These are phyloP conservation scores for Ctenopoma kingsleyae DNA, from an alignment of 2,797 vertebrate genomes.

Conservation along the genomic window DNA sequence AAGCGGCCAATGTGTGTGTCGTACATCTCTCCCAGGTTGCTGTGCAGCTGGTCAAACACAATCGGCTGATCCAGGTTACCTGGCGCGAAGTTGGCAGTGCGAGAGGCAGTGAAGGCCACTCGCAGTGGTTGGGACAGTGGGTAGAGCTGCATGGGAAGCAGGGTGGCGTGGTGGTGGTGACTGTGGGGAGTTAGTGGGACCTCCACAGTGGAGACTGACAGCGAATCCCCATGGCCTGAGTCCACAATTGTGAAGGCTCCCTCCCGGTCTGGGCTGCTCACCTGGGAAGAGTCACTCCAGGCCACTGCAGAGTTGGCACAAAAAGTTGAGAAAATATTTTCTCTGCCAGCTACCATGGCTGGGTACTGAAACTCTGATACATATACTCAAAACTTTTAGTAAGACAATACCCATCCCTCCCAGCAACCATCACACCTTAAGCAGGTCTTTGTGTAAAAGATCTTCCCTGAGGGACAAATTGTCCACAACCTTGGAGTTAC, in stretches of 20 bases:
- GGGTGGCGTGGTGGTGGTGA: conserved; percentile 71
- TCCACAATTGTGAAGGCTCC: conserved; percentile 88
- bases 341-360: background rate
- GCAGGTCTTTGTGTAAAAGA: background rate
- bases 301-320: conserved; percentile 73
- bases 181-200: conserved; percentile 87
- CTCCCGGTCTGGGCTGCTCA: conserved; percentile 93
- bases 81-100: conserved; percentile 95
- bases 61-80: conserved; percentile 97
- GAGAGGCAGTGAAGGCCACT: conserved; percentile 94
- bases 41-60: conserved; percentile 93
- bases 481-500: background rate
- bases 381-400: background rate
- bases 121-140: conserved; percentile 92
- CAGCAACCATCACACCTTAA: background rate
- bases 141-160: conserved; percentile 93
- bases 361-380: background rate
- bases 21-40: conserved; percentile 94
- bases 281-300: conserved; percentile 95
- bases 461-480: background rate
- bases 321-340: conserved; percentile 3
- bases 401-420: background rate
- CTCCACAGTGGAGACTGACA: conserved; percentile 89
- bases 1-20: conserved; percentile 93
- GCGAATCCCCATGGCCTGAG: conserved; percentile 92